Base-by-base conservation (phyloP, 2,113 vertebrate species). In the Oostethus manadensis region DNA sequence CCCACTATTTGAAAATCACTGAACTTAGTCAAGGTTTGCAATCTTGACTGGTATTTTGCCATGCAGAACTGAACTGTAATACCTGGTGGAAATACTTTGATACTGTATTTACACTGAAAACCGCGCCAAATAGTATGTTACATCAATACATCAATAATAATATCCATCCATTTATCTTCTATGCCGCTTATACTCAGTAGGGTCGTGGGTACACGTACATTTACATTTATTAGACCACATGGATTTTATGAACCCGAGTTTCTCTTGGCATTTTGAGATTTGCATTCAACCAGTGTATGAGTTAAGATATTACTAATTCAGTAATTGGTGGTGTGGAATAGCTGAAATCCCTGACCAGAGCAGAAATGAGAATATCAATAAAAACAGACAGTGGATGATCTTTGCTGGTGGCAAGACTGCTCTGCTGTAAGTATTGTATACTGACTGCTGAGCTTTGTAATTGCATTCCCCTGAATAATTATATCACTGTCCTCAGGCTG, bases 381-480 rank as follows among this genome's bases (percentile, higher is more conserved):
- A 88, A 88, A 79, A 78, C 74, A 80, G 64, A 79, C 76, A 78
- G 70, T 51, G 76, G 80, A 79, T 81, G 74, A 83, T 82, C 81
- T 84, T 84, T 81, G 82, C 85, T 87, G 57, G 76, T 86, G 82
- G 86, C 86, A 71, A 85, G 82, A 77, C 62, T 60, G 56, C 53
- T 33, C 60, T 14, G 65, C 67, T 56, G 66, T 63, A 60, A 56
- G 46, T 35, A 40, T 55, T 18, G 35, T 55, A 49, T 10, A 58
- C 75, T 71, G 67, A 66, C 71, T 71, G 74, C 65, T 42, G 65
- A 66, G 71, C 69, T 66, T 67, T 77, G 74, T 80, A 87, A 88
- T 88, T 84, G 87, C 77, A 79, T 72, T 66, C 68, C 64, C 51
- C 62, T 88, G 81, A 88, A 88, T 89, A 88, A 87, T 86, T 84